phyloP scores from a whole-genome alignment of 2,113 vertebrate species.

The Cathartes aura region DNA sequence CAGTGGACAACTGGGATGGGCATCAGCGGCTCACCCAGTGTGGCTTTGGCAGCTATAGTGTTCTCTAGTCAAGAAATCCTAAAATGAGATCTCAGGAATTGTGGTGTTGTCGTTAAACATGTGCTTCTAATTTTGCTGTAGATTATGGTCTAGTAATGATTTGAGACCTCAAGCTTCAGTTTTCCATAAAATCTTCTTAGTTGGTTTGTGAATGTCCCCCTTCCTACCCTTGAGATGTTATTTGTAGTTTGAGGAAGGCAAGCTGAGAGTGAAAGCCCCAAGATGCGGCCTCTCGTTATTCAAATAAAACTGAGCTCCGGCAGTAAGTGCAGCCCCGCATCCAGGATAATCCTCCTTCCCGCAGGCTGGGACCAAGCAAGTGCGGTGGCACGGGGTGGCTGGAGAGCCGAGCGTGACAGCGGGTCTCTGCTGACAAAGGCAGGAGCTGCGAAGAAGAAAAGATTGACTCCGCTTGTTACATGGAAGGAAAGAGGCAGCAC shows the following conservation, averaged over 20 bases:
- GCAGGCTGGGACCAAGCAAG: background rate
- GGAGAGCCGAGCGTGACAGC: fast-evolving
- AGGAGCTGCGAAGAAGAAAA: background rate
- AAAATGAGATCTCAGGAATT: background rate
- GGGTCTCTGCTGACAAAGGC: background rate
- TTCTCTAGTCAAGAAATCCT: background rate
- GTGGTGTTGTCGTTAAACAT: background rate
- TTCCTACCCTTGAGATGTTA: background rate
- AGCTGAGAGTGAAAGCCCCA: background rate
- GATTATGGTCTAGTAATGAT: background rate
- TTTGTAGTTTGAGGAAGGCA: background rate
- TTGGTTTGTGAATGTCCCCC: background rate
- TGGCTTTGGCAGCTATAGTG: background rate
- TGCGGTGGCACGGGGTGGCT: background rate
- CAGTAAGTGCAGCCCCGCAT: fast-evolving
- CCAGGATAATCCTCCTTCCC: background rate
- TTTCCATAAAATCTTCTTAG: background rate
- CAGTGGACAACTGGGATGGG: fast-evolving
- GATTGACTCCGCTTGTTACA: background rate
- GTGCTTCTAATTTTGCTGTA: background rate
- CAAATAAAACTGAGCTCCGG: background rate
- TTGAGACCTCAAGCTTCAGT: background rate
- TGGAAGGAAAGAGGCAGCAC: background rate
- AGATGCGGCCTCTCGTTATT: background rate
- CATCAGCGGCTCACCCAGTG: background rate